phyloP scores from a whole-genome alignment of 2,113 vertebrate genomes.

The Dunckerocampus dactyliophorus region DNA sequence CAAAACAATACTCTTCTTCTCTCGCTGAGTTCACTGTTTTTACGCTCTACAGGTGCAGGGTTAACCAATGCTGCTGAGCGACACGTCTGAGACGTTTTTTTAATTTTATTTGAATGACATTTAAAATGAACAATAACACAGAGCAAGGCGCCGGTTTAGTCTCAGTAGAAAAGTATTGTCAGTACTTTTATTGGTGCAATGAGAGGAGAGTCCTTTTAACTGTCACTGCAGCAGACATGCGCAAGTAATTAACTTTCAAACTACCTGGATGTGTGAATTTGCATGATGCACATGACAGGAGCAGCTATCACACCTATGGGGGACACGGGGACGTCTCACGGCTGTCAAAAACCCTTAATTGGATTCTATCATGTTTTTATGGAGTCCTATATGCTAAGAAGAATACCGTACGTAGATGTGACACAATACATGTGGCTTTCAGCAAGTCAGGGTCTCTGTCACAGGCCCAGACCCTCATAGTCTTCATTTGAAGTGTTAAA shows the following conservation, averaged over 20 bases:
- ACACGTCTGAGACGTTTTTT: background rate
- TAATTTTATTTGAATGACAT: constrained; percentile 6
- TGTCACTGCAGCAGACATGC: background rate
- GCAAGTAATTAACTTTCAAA: background rate
- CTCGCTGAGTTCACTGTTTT: background rate
- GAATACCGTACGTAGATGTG: too few relatives aligned
- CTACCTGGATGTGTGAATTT: too few relatives aligned
- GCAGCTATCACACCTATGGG: background rate
- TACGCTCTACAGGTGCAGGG: background rate
- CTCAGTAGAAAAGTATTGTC: background rate
- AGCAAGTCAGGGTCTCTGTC: too few relatives aligned
- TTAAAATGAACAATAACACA: background rate
- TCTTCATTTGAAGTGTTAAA: too few relatives aligned
- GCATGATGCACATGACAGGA: background rate
- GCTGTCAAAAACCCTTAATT: constrained; percentile 23
- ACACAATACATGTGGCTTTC: background rate
- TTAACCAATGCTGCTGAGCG: background rate
- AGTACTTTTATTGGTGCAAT: background rate
- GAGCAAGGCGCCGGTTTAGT: background rate
- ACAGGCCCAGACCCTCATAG: too few relatives aligned
- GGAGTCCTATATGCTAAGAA: background rate
- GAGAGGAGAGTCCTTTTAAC: constrained; percentile 1
- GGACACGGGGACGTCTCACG: constrained; percentile 8
- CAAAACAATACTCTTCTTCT: too few relatives aligned
- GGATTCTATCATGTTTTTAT: constrained; percentile 2